Conservation (phyloP, 1,140 invertebrate species). For the Bombus breviceps region DNA sequence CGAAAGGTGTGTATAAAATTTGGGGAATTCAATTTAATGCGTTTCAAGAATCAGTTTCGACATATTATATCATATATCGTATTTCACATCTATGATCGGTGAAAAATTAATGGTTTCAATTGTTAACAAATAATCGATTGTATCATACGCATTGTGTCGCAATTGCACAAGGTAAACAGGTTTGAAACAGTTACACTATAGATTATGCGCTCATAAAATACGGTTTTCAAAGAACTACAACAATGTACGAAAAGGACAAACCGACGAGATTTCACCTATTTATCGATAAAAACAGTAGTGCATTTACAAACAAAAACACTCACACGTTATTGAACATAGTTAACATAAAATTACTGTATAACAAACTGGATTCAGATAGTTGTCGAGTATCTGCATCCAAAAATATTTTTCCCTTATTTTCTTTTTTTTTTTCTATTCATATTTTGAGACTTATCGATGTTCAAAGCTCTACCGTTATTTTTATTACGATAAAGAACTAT, state of each 20-base stretch:
- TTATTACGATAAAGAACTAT: constrained; percentile 55
- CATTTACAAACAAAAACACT: constrained; percentile 75
- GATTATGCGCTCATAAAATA: constrained; percentile 33
- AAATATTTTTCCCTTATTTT: constrained; percentile 40
- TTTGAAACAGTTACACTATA: constrained; percentile 32
- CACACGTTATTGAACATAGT: constrained; percentile 66
- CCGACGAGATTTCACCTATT: constrained; percentile 30
- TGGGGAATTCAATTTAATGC: constrained; percentile 33
- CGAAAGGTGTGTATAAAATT: constrained; percentile 16
- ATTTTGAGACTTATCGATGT: constrained; percentile 50
- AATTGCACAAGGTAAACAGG: constrained; percentile 47
- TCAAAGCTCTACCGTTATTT: constrained; percentile 53
- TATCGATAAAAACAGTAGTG: constrained; percentile 72
- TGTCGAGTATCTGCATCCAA: constrained; percentile 56
- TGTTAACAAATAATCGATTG: constrained; percentile 19
- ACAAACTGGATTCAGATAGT: constrained; percentile 65
- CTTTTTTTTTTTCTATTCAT: not conserved
- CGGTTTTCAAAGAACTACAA: constrained; percentile 40
- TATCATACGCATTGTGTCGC: not conserved
- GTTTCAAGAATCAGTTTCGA: constrained; percentile 6
- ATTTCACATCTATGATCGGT: not conserved
- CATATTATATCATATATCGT: constrained; percentile 14
- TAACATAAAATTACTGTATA: constrained; percentile 61
- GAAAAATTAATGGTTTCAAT: constrained; percentile 20
- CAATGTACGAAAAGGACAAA: constrained; percentile 52